Conservation (phyloP, 2,797 vertebrate genomes). For the Acanthopagrus latus region DNA sequence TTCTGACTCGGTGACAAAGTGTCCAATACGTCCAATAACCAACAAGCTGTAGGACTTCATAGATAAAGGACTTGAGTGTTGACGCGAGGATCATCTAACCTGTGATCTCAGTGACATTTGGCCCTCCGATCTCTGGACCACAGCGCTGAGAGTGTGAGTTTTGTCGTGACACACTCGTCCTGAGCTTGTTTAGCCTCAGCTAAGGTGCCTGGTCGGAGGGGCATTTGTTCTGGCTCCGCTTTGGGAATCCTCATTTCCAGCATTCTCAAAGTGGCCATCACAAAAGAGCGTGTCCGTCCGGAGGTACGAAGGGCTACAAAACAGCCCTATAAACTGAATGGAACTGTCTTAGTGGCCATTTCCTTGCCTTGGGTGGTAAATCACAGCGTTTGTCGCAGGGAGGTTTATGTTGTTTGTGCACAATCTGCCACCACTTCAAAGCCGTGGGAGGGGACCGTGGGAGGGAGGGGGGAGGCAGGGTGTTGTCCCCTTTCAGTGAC, state of each 20-base stretch:
- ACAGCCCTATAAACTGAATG: constrained; percentile 80
- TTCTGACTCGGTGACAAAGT: no score
- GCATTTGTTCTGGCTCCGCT: constrained; percentile 59
- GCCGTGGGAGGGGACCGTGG: constrained; percentile 58
- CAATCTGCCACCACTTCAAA: constrained; percentile 85
- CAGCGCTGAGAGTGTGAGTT: constrained; percentile 30
- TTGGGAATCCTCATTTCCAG: constrained; percentile 70
- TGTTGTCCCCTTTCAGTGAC: constrained; percentile 71
- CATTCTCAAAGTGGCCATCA: constrained; percentile 76
- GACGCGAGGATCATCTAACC: no score
- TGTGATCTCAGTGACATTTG: constrained; percentile 15
- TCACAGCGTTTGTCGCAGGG: constrained; percentile 77
- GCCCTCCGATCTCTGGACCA: background rate
- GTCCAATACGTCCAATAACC: background rate
- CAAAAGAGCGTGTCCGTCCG: constrained; percentile 77
- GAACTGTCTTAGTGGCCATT: constrained; percentile 75
- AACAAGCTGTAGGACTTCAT: background rate
- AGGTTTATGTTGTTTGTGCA: constrained; percentile 82
- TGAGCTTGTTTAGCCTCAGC: constrained; percentile 35
- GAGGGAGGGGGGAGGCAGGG: constrained; percentile 22
- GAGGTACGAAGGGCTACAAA: constrained; percentile 77
- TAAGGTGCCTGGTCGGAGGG: constrained; percentile 31
- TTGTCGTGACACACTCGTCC: constrained; percentile 31
- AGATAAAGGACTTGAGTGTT: background rate
- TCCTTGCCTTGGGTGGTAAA: constrained; percentile 79